Conservation (phyloP, 2,888 invertebrate genomes). For the Serripes groenlandicus region DNA sequence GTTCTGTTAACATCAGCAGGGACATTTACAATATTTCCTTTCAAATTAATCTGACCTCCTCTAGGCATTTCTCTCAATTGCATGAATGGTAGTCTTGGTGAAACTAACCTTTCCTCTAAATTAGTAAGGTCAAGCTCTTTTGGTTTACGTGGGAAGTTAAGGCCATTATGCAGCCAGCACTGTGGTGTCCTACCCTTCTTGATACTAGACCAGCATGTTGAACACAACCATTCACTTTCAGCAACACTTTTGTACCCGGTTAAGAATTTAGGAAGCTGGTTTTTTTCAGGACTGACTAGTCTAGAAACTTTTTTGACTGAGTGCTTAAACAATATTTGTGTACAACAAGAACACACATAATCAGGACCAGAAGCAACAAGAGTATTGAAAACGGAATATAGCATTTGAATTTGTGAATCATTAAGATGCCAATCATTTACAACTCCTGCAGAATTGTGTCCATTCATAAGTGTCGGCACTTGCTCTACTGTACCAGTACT, state of each 20-base stretch:
- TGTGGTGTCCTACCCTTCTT: slow-evolving; percentile 49
- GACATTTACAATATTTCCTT: slow-evolving; percentile 69
- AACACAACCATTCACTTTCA: slow-evolving; percentile 41
- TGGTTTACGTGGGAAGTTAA: slow-evolving; percentile 48
- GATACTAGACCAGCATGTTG: slow-evolving; percentile 31
- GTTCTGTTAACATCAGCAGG: slow-evolving; percentile 66
- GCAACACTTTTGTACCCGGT: not conserved
- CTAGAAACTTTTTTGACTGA: not conserved
- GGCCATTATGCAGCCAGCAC: slow-evolving; percentile 43
- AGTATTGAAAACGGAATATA: not conserved
- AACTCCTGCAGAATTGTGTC: no score
- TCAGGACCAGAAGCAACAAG: not conserved
- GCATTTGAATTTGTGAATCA: not conserved
- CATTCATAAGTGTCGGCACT: no score
- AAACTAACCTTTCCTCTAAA: slow-evolving; percentile 83
- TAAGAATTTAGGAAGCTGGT: no score
- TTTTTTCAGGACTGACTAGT: not conserved
- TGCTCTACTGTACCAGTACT: no score
- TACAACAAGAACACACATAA: not conserved
- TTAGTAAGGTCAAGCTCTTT: slow-evolving; percentile 50
- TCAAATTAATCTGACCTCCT: slow-evolving; percentile 67
- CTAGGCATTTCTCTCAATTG: slow-evolving; percentile 80
- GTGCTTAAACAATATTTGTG: not conserved
- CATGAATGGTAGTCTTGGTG: slow-evolving; percentile 84
- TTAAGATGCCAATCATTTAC: no score